Evolutionary conservation across 2,888 invertebrate species (phyloP).

Genomic region (Apotomis turbidana): DNA sequence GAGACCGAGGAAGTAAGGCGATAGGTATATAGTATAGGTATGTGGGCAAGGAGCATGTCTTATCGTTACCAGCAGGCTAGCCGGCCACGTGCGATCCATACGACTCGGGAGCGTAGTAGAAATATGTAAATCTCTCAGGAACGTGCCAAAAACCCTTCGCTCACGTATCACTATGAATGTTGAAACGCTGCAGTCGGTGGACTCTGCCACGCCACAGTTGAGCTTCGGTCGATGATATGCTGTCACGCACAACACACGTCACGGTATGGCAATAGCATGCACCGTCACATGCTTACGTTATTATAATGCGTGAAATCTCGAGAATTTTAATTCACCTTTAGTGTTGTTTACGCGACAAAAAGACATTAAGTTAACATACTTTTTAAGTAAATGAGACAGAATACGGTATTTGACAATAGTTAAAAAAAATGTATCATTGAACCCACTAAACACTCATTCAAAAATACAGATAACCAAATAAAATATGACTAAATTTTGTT

Average conservation of each 20-base stretch:
- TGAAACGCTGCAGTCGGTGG: conserved; percentile 58
- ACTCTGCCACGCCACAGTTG: neutral
- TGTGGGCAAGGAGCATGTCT: conserved; percentile 23
- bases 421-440: too few relatives aligned
- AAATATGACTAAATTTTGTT: too few relatives aligned
- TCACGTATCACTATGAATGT: conserved; percentile 59
- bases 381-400: neutral
- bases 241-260: conserved; percentile 53
- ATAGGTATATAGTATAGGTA: conserved; percentile 2
- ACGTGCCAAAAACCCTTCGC: conserved; percentile 63
- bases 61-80: conserved; percentile 34
- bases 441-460: too few relatives aligned
- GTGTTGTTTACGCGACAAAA: neutral
- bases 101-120: conserved; percentile 56
- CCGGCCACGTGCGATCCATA: conserved; percentile 65
- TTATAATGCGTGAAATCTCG: conserved; percentile 16
- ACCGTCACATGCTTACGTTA: conserved; percentile 29
- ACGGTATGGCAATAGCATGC: conserved; percentile 45
- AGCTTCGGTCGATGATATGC: conserved; percentile 28
- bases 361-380: neutral
- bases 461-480: too few relatives aligned
- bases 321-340: conserved; percentile 8
- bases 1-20: neutral
- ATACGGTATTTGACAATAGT: neutral
- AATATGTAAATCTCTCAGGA: conserved; percentile 68